These are phyloP conservation scores for Eospalax fontanierii DNA, from an alignment of 2,797 vertebrate genomes.

Conservation along the genomic window DNA sequence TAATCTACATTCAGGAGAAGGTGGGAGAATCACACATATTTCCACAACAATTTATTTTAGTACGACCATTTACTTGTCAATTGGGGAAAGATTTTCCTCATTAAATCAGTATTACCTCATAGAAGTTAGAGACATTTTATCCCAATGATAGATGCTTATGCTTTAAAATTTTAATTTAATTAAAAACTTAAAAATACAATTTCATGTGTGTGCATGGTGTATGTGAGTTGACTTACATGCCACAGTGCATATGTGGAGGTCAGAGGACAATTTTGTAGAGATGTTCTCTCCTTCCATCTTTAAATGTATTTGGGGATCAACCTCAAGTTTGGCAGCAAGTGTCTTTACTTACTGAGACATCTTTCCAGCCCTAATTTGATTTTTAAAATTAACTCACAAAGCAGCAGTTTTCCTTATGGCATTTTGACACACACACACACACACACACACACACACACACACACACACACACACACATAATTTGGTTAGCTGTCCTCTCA, in stretches of 20 bases:
- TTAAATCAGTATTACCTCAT: neutral
- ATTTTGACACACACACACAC: neutral
- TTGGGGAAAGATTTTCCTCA: neutral
- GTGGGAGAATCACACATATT: neutral
- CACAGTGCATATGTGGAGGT: neutral
- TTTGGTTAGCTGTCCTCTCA: neutral
- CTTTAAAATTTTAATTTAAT: neutral
- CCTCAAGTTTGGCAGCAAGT: neutral
- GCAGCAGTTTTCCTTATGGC: neutral
- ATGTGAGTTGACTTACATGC: neutral
- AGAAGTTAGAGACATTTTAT: neutral
- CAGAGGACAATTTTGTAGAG: neutral
- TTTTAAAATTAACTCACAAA: neutral
- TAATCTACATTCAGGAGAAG: neutral
- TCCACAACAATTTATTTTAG: neutral
- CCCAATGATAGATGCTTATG: neutral
- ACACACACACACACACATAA: too few relatives aligned
- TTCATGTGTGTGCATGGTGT: neutral
- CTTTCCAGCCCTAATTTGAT: neutral
- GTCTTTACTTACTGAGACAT: neutral
- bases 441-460: too few relatives aligned
- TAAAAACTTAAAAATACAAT: neutral
- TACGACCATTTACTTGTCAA: neutral
- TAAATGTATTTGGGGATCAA: too few relatives aligned
- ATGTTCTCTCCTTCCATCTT: neutral